Base-by-base conservation (phyloP, 2,888 invertebrate species). In the Cactoblastis cactorum region DNA sequence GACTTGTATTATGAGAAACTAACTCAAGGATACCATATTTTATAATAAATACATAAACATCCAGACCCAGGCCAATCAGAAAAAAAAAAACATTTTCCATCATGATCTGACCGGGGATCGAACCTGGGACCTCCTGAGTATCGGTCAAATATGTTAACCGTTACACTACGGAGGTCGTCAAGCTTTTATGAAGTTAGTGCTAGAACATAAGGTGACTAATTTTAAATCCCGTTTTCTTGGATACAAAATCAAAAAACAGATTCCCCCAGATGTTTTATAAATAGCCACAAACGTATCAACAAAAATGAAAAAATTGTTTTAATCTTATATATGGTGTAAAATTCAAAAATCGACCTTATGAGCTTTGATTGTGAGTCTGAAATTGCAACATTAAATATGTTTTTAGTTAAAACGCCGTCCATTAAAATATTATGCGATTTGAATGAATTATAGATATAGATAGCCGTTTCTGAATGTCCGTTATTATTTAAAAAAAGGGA, bases 261-360 rank as follows among this genome's bases (percentile, higher is more conserved):
- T 67, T 67, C 62, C 65, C 67, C 70, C 76, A 74, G 73, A 74
- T 74, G 74, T 67, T 81, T 76, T 81, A 81, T 76, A 77, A 80
- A 83, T 81, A 83, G 58, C 61, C 67, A 63, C 65, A 69, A 67
- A 63, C 69, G 67, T 77, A 71, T 76, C 77, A 79, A 77, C 77
- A 81, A 83, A 80, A 81, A 78, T 73, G 69, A 76, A 71, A 73
- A 70, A 75, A 68, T 74, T 60, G 59, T 67, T 76, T 67, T 69
- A 70, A 71, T 71, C n/a, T 67, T 70, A 54, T 77, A 77, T 69
- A 73, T 69, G 58, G 28, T 24, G 8, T 48, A 48, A 28, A 60
- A 59, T 59, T 53, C 57, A 32, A 76, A 66, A 62, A 56, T 63
- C 55, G 59, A 62, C 71, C 67, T 58, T 73, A 72, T 57, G 1